These are phyloP conservation scores for Menidia beryllina DNA, from an alignment of 2,113 vertebrate species.

Conservation along the genomic window DNA sequence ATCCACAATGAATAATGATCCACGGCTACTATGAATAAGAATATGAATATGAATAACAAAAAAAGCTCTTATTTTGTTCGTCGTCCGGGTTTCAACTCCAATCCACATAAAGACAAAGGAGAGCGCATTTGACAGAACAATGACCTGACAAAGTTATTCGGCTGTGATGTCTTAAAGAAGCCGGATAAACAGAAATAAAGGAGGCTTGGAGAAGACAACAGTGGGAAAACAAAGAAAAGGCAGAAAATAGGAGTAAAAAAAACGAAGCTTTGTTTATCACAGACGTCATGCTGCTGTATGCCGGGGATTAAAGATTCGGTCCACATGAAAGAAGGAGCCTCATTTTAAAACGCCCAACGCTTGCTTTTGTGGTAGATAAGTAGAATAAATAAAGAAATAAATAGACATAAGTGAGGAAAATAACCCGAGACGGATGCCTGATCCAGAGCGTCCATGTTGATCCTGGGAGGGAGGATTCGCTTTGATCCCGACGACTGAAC, in stretches of 20 bases:
- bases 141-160: neutral
- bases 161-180: neutral
- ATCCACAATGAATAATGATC: too few relatives aligned
- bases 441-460: neutral
- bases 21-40: too few relatives aligned
- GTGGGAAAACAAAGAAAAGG: neutral
- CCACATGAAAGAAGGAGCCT: slow-evolving; percentile 53
- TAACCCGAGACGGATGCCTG: neutral
- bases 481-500: too few relatives aligned
- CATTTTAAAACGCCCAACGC: slow-evolving; percentile 49
- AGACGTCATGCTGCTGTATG: slow-evolving; percentile 10
- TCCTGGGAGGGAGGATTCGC: too few relatives aligned
- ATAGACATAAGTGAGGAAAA: slow-evolving; percentile 9
- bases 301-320: slow-evolving; percentile 46
- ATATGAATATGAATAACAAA: too few relatives aligned
- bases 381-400: slow-evolving; percentile 19
- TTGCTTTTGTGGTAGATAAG: slow-evolving; percentile 38
- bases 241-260: slow-evolving; percentile 5
- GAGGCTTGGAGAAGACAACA: neutral
- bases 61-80: neutral
- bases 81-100: neutral
- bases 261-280: slow-evolving; percentile 24
- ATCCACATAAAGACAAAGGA: neutral
- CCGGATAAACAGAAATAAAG: neutral
- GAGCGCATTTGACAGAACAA: neutral